phyloP scores from a whole-genome alignment of 1,140 invertebrate species.

The Fopius arisanus region DNA sequence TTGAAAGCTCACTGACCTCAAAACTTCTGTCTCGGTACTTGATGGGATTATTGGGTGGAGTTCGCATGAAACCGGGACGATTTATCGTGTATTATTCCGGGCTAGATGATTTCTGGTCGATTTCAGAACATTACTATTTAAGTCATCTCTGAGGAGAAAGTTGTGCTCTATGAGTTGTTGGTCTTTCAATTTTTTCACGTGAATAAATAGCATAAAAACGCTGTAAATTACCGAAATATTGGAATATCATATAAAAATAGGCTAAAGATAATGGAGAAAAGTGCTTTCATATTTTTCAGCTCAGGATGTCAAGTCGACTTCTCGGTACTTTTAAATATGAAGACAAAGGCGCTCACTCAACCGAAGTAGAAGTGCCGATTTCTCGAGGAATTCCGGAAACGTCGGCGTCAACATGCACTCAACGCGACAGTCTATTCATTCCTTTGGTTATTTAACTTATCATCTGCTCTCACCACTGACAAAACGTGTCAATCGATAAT shows the following conservation, averaged over 20 bases:
- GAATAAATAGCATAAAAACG: too few species aligned
- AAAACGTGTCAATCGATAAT: neutral
- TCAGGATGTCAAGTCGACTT: too few species aligned
- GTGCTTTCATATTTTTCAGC: too few species aligned
- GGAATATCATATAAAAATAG: too few species aligned
- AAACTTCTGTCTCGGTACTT: neutral
- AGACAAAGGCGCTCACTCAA: neutral
- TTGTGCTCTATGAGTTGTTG: too few species aligned
- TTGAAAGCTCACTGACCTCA: constrained; percentile 10
- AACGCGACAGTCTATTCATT: neutral
- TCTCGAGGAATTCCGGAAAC: neutral
- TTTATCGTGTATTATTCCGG: too few species aligned
- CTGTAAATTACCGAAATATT: too few species aligned
- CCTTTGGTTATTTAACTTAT: neutral
- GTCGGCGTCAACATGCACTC: neutral
- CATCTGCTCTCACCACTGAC: neutral
- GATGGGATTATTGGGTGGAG: neutral
- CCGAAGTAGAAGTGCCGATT: neutral
- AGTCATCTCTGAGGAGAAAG: too few species aligned
- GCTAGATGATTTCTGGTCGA: too few species aligned
- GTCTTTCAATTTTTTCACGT: too few species aligned
- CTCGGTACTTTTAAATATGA: neutral
- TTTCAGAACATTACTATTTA: too few species aligned
- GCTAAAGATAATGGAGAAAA: too few species aligned
- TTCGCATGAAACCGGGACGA: neutral